Evolutionary conservation across 2,797 vertebrate species (phyloP).

Genomic region (Pipistrellus pipistrellus): DNA sequence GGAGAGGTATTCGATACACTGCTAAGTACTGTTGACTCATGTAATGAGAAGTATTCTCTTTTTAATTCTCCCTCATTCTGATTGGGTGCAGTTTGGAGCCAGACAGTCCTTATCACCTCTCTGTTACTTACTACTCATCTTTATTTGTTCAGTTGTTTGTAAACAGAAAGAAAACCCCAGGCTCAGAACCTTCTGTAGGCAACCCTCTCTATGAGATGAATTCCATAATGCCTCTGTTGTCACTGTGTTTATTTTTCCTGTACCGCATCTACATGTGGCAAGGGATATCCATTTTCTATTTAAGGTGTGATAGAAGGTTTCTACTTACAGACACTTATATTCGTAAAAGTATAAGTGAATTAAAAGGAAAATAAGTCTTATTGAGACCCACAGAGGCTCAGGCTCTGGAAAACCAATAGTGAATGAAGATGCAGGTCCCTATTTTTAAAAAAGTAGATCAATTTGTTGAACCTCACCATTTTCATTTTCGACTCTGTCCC

Average conservation of each 20-base stretch:
- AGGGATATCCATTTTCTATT: slow-evolving; percentile 29
- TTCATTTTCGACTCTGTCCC: neutral
- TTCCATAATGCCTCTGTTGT: neutral
- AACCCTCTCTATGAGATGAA: neutral
- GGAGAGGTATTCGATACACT: neutral
- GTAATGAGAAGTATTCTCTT: neutral
- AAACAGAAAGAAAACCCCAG: neutral
- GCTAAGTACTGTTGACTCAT: neutral
- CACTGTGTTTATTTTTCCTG: neutral
- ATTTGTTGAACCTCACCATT: neutral
- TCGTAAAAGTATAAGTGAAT: slow-evolving; percentile 8
- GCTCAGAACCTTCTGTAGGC: neutral
- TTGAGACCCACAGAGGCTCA: neutral
- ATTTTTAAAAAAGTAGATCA: neutral
- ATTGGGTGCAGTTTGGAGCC: neutral
- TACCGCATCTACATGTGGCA: neutral
- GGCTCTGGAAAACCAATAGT: neutral
- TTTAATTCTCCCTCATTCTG: slow-evolving; percentile 35
- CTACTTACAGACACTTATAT: neutral
- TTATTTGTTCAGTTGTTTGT: slow-evolving; percentile 17
- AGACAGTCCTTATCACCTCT: neutral
- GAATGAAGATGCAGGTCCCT: neutral
- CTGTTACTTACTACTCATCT: neutral
- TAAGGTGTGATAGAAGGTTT: neutral
- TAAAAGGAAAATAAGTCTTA: neutral